Conservation (phyloP, 64 coral and sea anemone species). For the Orbicella faveolata region DNA sequence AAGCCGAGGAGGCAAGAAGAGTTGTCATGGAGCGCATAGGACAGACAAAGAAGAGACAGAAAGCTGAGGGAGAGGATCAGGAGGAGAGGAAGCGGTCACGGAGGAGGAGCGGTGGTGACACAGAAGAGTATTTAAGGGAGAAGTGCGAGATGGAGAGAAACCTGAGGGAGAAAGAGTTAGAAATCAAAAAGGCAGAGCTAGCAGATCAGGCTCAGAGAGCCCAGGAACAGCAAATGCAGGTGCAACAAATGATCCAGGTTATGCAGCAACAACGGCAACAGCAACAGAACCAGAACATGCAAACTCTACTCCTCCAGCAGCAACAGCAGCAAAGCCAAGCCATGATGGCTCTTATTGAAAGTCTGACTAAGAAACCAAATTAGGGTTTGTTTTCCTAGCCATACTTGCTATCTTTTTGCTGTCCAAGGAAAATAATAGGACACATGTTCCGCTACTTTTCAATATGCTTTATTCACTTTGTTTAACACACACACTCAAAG, state of each 20-base stretch:
- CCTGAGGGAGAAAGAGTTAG: slow-evolving; percentile 10
- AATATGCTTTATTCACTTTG: too few relatives aligned
- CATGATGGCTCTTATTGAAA: background rate
- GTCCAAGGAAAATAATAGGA: too few relatives aligned
- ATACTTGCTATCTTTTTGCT: too few relatives aligned
- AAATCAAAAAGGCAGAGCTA: background rate
- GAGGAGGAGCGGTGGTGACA: slow-evolving; percentile 7
- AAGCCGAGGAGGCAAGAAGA: background rate
- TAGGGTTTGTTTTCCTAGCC: background rate
- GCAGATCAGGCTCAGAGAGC: background rate
- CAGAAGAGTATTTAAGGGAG: slow-evolving; percentile 23
- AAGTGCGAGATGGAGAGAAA: background rate
- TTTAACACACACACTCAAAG: too few relatives aligned
- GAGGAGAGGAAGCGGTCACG: background rate
- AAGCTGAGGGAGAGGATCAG: background rate
- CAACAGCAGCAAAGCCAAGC: background rate
- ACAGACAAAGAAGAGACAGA: background rate
- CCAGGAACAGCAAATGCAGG: background rate
- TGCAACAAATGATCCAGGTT: background rate
- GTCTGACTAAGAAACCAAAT: background rate
- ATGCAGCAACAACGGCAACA: background rate
- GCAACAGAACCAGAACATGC: background rate
- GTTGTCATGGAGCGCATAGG: too few relatives aligned
- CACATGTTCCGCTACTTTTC: too few relatives aligned
- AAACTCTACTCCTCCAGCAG: background rate